A percentile compares a stretch with the other conserved stretches of the same genome.
phyloP scores from a whole-genome alignment of 2,888 invertebrate genomes.

The Chymomyza fuscimana region DNA sequence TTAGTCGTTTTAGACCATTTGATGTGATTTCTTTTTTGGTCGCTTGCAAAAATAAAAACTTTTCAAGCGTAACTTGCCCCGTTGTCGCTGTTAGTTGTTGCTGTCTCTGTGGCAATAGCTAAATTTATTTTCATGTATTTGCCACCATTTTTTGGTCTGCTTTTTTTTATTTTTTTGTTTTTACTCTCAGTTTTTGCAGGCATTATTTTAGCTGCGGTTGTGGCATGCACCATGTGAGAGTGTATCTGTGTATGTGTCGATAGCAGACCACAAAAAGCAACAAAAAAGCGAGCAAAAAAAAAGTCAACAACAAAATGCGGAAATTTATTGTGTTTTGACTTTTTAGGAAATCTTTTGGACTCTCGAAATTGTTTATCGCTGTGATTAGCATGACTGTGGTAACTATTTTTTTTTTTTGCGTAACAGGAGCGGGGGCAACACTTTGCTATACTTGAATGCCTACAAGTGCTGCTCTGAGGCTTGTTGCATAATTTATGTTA shows the following conservation, averaged over 20 bases:
- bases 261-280: conserved; percentile 2
- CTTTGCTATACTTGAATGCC: background rate
- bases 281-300: conserved; percentile 14
- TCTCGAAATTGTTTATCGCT: conserved; percentile 67
- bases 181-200: conserved; percentile 35
- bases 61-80: conserved; percentile 68
- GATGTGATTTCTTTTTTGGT: conserved; percentile 1
- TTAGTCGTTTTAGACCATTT: background rate
- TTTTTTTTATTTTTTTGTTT: conserved; percentile 18
- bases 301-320: conserved; percentile 62
- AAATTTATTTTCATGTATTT: conserved; percentile 66
- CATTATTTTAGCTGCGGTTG: conserved; percentile 19
- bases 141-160: conserved; percentile 50
- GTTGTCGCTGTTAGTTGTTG: conserved; percentile 29
- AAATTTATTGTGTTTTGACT: conserved; percentile 63
- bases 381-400: conserved; percentile 67
- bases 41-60: conserved; percentile 60
- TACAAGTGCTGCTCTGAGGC: conserved; percentile 34
- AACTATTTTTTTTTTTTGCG: conserved; percentile 44
- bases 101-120: conserved; percentile 53
- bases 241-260: background rate
- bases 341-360: conserved; percentile 67
- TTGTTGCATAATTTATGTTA: conserved; percentile 58
- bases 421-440: conserved; percentile 3
- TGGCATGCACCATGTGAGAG: background rate